Base-by-base conservation (phyloP, 2,797 vertebrate genomes). In the Triplophysa bombifrons region DNA sequence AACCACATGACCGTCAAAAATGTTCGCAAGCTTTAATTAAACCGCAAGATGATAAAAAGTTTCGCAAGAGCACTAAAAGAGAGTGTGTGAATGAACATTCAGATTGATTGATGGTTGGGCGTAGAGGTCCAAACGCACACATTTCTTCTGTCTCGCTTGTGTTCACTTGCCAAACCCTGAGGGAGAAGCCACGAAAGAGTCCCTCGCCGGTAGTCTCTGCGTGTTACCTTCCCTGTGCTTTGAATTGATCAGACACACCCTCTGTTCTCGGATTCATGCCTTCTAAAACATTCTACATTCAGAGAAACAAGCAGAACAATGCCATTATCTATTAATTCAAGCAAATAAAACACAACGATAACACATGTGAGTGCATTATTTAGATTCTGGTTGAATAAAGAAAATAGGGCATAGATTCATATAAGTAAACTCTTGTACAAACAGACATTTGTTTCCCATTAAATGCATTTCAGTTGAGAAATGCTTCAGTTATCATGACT, bases 51-150 rank as follows among this genome's bases (percentile, higher is more conserved):
- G 61, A 38, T 17, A 38, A 20, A 53, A 50, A 27, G 41, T 65
- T 55, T 64, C 48, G 8, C 68, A 56, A 72, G 58, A 72, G 27
- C 58, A 14, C 50, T 69, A 38, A 14, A 0, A 58, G 60, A 53
- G 17, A 60, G 4, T 48, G 65, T 77, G 75, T 77, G 75, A 77
- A 69, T 38, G 8, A 16, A 20, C 2, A 3, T 1, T 30, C 3
- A 0, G 34, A 72, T n/a, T 66, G 74, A 81, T 56, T 76, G 70
- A 82, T 55, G 38, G 73, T 16, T 68, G 80, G 79, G 80, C 41
- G 67, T 41, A 65, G 66, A 41, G 44, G 13, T 41, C 34, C 2
- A 30, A 70, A 41, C 69, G 38, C 38, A 55, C 17, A 70, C 46
- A 51, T 53, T 53, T 64, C 30, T 72, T n/a, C 58, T 71, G 41